Evolutionary conservation across 2,888 invertebrate genomes (phyloP), one percentile per base, ranked within the genome.

Genomic region (Amphipoea oculea): DNA sequence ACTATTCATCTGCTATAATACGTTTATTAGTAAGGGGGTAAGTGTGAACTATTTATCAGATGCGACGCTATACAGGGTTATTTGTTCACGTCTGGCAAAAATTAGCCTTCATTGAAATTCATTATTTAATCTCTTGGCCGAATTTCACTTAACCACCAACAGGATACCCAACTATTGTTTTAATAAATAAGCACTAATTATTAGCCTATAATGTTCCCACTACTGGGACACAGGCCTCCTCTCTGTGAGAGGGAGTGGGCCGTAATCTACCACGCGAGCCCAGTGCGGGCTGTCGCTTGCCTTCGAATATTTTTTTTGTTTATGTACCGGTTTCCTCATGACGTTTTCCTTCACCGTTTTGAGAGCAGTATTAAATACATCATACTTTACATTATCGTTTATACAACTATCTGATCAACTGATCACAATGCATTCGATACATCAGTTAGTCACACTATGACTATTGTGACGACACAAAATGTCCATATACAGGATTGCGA

Each of bases 361-460:
- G 42, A 42, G 42, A 42, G 42, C 42, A 42, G 42, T 42, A 42
- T 42, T 42, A 48, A 29, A 48, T 69, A 20, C 1, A 2, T 48
- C 48, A 29, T 14, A 51, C 51, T n/a, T n/a, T n/a, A n/a, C n/a
- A 45, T 12, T 2, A 42, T 42, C 11, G 20, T 42, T 66, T 11
- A 73, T 29, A 6, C 51, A 63, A 29, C 29, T 63, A 63, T 20
- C 29, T n/a, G 7, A 23, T 60, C n/a, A 23, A 69, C 12, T 69
- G 7, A 36, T 70, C 9, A 40, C 20, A 63, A 76, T 40, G 23
- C 62, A 76, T 76, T 48, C 48, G 40, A 51, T 51, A 77, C 29
- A 63, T n/a, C 17, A 17, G 6, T 79, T 57, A n/a, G n/a, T 45
- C 65, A 48, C 23, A 57, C 48, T 23, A 40, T 66, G 40, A 48